Conservation (phyloP, 2,888 invertebrate species). For the Kuschelorhynchus macadamiae region DNA sequence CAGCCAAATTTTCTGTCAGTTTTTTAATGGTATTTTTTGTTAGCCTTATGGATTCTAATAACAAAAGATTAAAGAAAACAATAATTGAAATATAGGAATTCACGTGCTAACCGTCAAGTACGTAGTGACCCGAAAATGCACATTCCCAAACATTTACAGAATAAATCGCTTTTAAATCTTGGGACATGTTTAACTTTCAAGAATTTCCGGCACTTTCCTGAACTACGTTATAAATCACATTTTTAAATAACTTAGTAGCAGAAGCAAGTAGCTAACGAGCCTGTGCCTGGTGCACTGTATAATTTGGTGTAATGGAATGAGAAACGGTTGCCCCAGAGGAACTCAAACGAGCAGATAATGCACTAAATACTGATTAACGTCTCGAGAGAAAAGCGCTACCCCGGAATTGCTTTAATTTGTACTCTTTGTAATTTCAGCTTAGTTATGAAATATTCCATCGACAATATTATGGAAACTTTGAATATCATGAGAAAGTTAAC, state of each 20-base stretch:
- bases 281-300: conserved; percentile 36
- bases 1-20: no score
- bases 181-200: conserved; percentile 26
- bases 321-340: conserved; percentile 33
- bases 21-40: no score
- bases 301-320: conserved; percentile 43
- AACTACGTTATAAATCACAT: conserved; percentile 32
- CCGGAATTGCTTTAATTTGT: conserved; percentile 15
- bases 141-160: conserved; percentile 2
- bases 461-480: neutral
- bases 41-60: no score
- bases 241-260: conserved; percentile 41
- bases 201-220: conserved; percentile 19
- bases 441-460: conserved; percentile 4
- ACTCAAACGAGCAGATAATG: conserved; percentile 46
- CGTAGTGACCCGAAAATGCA: neutral
- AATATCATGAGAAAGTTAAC: no score
- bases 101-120: no score
- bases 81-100: no score
- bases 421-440: neutral
- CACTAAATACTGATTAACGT: conserved; percentile 46
- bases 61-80: no score
- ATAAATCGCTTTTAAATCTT: conserved; percentile 27
- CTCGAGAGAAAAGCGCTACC: conserved; percentile 28
- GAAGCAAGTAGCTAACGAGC: conserved; percentile 35